Evolutionary conservation across 2,113 vertebrate species (phyloP), one percentile per base, ranked within the genome.

Genomic region (Arvicanthis niloticus): DNA sequence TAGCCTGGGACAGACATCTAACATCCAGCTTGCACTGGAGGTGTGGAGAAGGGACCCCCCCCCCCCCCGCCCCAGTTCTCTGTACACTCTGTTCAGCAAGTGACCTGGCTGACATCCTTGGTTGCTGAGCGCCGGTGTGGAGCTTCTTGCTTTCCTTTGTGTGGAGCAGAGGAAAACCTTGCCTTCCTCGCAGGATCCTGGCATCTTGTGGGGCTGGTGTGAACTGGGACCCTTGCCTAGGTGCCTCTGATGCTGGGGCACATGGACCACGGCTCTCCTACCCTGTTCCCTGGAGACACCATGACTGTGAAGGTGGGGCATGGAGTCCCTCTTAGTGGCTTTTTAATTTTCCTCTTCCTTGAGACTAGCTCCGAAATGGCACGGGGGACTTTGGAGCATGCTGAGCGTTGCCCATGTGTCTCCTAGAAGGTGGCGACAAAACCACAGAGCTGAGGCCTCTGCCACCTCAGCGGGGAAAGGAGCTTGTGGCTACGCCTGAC

Each of bases 1-100:
- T 21, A 48, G 56, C 73, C 73, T 65, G 56, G 29, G 58, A 73
- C 17, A 19, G n/a, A 31, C 11, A 29, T 31, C 2, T 7, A 26
- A 16, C 11, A n/a, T 58, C 40, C 3, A 7, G 76, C 48, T 77
- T 62, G 73, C 0, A 2, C 12, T n/a, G 62, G 29, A 5, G 7
- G 45, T 48, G 29, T 17, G 29, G 40, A 26, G 34, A 40, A 24
- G 11, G 51, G 62, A 2, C 60, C 34, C 26, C 58, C 45, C 29
- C 65, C 65, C 3, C 19, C 26, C 4, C 9, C 60, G 2, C 60
- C 60, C 65, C 1, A 31, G 42, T 40, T 4, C 89, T 72, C 42
- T 40, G 53, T 26, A 19, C 70, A 58, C 89, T 72, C 56, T 40
- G 53, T 26, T 3, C 70, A 58, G 53, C 22, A 5, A 31, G 67